A percentile compares a stretch with the other conserved stretches of the same genome.
Conservation (phyloP, 2,888 invertebrate species). For the Campaea margaritaria region DNA sequence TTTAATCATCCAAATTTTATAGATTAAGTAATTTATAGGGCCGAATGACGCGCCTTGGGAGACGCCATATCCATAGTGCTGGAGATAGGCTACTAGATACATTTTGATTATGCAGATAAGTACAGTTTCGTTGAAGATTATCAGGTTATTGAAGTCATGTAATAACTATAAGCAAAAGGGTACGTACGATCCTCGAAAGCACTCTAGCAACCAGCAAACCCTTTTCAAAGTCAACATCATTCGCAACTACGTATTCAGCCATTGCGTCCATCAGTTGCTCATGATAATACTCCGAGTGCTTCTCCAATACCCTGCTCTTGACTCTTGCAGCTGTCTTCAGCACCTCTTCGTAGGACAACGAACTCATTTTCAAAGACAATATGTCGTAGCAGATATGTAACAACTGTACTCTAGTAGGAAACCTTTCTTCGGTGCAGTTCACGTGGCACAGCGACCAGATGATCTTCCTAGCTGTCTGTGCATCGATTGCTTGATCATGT, state of each 20-base stretch:
- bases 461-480: slow-evolving; percentile 80
- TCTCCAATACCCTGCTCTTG: slow-evolving; percentile 71
- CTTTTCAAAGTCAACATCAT: slow-evolving; percentile 80
- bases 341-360: slow-evolving; percentile 77
- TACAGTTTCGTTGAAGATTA: too few relatives aligned
- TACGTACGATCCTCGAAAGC: slow-evolving; percentile 84
- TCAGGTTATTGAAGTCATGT: too few relatives aligned
- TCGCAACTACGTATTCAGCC: slow-evolving; percentile 79
- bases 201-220: slow-evolving; percentile 80
- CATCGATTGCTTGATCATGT: slow-evolving; percentile 71
- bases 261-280: slow-evolving; percentile 85
- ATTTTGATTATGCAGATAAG: too few relatives aligned
- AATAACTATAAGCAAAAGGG: slow-evolving; percentile 1
- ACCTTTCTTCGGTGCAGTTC: slow-evolving; percentile 66
- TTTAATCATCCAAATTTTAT: too few relatives aligned
- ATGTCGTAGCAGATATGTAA: slow-evolving; percentile 82
- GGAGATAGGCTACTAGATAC: too few relatives aligned
- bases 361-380: slow-evolving; percentile 71
- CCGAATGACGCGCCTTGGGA: too few relatives aligned
- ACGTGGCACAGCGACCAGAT: slow-evolving; percentile 84
- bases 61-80: too few relatives aligned
- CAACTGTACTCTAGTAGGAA: slow-evolving; percentile 75
- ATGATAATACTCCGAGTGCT: slow-evolving; percentile 85
- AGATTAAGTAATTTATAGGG: too few relatives aligned
- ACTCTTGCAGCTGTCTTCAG: slow-evolving; percentile 80